phyloP scores from a whole-genome alignment of 1,140 invertebrate genomes.

The Zaprionus gabonicus region DNA sequence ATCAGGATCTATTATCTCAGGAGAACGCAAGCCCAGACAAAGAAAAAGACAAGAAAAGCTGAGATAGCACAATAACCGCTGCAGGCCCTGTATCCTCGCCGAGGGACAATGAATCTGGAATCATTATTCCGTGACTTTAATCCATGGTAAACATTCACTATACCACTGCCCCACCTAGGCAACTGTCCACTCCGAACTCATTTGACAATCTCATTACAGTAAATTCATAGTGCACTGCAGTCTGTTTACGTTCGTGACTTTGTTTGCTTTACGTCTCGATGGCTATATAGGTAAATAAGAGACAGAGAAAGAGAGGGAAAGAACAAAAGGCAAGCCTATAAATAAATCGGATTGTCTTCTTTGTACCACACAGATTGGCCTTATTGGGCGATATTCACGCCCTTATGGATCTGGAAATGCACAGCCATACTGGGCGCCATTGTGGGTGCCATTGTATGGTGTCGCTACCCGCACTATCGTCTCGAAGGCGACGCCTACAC shows the following conservation, averaged over 20 bases:
- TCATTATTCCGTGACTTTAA: slow-evolving; percentile 96
- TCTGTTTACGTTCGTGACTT: slow-evolving; percentile 94
- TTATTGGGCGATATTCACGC: slow-evolving; percentile 97
- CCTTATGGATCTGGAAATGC: slow-evolving; percentile 98
- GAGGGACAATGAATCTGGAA: slow-evolving; percentile 92
- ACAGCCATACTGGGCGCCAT: slow-evolving; percentile 95
- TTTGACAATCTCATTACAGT: slow-evolving; percentile 86
- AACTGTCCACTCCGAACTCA: background rate
- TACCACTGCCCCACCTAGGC: background rate
- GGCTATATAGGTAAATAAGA: slow-evolving; percentile 87
- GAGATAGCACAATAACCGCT: background rate
- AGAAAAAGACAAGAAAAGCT: background rate
- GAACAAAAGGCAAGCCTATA: background rate
- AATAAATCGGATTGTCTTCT: background rate
- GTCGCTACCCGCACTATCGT: slow-evolving; percentile 96
- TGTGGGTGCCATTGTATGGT: slow-evolving; percentile 97
- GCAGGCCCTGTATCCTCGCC: slow-evolving; percentile 30
- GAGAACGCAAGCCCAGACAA: slow-evolving; percentile 3
- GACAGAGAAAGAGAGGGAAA: background rate
- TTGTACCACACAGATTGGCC: slow-evolving; percentile 89
- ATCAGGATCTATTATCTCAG: slow-evolving; percentile 27
- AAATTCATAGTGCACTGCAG: slow-evolving; percentile 98
- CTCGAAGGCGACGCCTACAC: slow-evolving; percentile 97
- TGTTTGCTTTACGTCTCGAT: slow-evolving; percentile 96
- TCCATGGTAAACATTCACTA: slow-evolving; percentile 88